Percentiles rank a stretch among this genome's conserved stretches.
Evolutionary conservation across 2,888 invertebrate genomes (phyloP).

Genomic region (Neoitamus cyanurus): DNA sequence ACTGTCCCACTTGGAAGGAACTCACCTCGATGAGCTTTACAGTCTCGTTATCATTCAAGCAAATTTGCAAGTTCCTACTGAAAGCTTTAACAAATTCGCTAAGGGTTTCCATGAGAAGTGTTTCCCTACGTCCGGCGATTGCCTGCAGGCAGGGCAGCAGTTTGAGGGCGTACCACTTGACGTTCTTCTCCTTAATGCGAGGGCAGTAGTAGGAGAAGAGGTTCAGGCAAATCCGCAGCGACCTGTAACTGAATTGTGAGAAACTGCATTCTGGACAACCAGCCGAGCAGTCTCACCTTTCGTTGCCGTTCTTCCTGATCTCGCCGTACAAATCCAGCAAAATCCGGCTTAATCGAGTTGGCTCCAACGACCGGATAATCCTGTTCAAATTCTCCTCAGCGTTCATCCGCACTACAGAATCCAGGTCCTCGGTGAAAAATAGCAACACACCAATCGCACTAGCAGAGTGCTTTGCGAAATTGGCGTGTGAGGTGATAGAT

Average conservation of each 20-base stretch:
- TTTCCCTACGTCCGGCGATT: conserved; percentile 77
- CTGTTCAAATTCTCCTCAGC: conserved; percentile 85
- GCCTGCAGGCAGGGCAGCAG: conserved; percentile 79
- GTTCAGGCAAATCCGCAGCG: conserved; percentile 80
- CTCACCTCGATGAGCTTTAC: conserved; percentile 64
- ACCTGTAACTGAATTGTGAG: conserved; percentile 66
- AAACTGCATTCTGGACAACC: background rate
- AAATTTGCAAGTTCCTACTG: conserved; percentile 62
- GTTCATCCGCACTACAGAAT: conserved; percentile 81
- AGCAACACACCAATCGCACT: conserved; percentile 78
- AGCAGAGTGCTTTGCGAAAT: conserved; percentile 75
- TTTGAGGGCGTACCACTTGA: conserved; percentile 81
- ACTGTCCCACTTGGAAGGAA: too few relatives aligned
- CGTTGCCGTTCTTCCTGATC: conserved; percentile 80
- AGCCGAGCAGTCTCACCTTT: conserved; percentile 57
- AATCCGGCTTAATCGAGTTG: conserved; percentile 77
- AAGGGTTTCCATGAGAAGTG: conserved; percentile 63
- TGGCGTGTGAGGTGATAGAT: conserved; percentile 67
- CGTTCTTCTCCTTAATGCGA: conserved; percentile 80
- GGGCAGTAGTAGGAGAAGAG: conserved; percentile 81
- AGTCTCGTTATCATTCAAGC: conserved; percentile 64
- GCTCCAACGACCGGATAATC: conserved; percentile 77
- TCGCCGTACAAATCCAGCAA: conserved; percentile 85
- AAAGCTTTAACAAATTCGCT: conserved; percentile 64
- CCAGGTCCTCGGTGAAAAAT: conserved; percentile 78